Base-by-base conservation (phyloP, 2,113 vertebrate genomes). In the Ardeotis arabs region DNA sequence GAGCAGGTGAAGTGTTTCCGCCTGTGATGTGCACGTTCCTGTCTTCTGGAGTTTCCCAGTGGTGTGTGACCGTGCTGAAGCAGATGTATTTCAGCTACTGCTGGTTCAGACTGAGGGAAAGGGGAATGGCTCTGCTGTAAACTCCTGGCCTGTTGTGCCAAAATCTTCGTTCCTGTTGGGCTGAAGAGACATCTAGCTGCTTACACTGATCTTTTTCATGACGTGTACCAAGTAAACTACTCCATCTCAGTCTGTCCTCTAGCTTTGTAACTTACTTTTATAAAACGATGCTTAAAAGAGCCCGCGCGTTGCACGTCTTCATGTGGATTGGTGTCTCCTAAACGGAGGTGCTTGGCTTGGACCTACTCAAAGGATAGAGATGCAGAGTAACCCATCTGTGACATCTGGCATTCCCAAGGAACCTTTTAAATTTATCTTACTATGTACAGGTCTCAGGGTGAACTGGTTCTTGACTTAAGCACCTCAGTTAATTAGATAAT, bases 241-340 rank as follows among this genome's bases (percentile, higher is more conserved):
- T 84, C 55, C 31, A 37, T 37, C 47, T 7, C 25, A 35, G 37
- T 10, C 20, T 79, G 44, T 49, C 63, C 29, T 55, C 22, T 47
- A 31, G 39, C 64, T 84, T 59, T 84, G 62, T 56, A 19, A 18
- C 68, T 44, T 10, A 17, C 37, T 59, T 25, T 15, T 22, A 10
- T 50, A 45, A 15, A 53, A 17, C 4, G 0, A 28, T 8, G 49
- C 39, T 28, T 56, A 45, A 72, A 50, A 59, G 59, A 49, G 24
- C 2, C 4, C 35, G 23, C 49, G 13, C 8, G 1, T 35, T 20
- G 2, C 8, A 11, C 0, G 0, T 58, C 49, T 69, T 37, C 2
- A 0, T 6, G 3, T 1, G 12, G 73, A 7, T 25, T 56, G 35
- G 41, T 22, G 23, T 31, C 59, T 76, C 33, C 52, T 44, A 20